phyloP scores from a whole-genome alignment of 2,888 invertebrate genomes.

The Noctuana brunneofusca region DNA sequence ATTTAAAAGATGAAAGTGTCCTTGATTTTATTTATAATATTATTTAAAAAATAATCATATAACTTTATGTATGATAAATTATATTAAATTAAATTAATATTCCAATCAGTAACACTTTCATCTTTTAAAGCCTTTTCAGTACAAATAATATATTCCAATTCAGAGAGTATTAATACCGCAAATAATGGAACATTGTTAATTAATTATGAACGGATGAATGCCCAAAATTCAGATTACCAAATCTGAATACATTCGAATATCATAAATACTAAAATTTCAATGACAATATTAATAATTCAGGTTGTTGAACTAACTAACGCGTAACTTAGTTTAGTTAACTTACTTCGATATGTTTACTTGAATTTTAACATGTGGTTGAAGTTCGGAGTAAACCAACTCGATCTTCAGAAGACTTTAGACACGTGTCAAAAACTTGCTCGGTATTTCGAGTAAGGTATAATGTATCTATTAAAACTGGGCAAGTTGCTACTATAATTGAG shows the following conservation, averaged over 20 bases:
- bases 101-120: too few species aligned
- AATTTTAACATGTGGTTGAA: conserved; percentile 5
- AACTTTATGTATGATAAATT: too few species aligned
- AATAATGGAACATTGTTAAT: not conserved
- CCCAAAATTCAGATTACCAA: conserved; percentile 1
- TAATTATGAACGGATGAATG: not conserved
- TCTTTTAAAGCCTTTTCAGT: not conserved
- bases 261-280: not conserved
- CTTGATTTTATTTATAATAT: too few species aligned
- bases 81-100: too few species aligned
- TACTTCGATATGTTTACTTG: not conserved
- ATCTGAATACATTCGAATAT: not conserved
- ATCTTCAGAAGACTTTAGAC: conserved; percentile 1
- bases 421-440: conserved; percentile 5
- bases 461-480: not conserved
- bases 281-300: conserved; percentile 12
- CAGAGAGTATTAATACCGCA: not conserved
- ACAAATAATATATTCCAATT: not conserved
- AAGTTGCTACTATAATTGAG: too few species aligned
- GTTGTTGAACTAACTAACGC: not conserved
- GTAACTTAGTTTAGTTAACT: not conserved
- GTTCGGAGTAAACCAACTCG: not conserved
- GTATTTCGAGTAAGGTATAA: not conserved
- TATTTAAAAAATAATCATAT: too few species aligned
- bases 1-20: too few species aligned